A percentile compares a stretch with the other conserved stretches of the same genome.
These are phyloP conservation scores for Triops longicaudatus DNA, from an alignment of 1,140 invertebrate genomes.

Conservation along the genomic window DNA sequence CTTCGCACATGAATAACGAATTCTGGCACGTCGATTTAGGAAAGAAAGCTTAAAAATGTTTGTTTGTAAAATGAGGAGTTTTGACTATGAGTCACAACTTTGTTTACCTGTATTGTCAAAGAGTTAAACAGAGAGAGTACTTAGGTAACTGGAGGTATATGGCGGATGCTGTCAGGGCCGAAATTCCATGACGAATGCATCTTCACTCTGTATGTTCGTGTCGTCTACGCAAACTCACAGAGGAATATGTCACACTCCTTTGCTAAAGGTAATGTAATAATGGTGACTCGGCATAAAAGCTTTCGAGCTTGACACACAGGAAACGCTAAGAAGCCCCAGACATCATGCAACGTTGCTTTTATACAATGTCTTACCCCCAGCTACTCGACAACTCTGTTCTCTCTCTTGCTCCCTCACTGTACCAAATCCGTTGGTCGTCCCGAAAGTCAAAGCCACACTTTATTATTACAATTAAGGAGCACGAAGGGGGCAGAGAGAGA, in stretches of 20 bases:
- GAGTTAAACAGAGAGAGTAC: too few species aligned
- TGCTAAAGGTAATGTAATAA: conserved; percentile 4
- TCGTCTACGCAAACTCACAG: neutral
- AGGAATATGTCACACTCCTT: neutral
- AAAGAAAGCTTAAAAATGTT: too few species aligned
- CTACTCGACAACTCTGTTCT: neutral
- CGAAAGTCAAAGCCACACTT: neutral
- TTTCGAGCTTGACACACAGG: neutral
- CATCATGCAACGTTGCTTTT: conserved; percentile 11
- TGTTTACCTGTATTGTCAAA: too few species aligned
- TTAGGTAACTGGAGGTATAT: too few species aligned
- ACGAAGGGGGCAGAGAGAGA: neutral
- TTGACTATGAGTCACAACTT: too few species aligned
- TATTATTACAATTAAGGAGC: neutral
- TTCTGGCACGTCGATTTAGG: too few species aligned
- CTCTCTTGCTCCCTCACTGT: neutral
- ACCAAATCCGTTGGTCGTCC: neutral
- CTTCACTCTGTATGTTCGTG: neutral
- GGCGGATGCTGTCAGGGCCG: neutral
- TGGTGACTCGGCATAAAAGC: neutral
- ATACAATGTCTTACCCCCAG: neutral
- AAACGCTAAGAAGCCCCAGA: neutral
- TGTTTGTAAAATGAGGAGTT: too few species aligned
- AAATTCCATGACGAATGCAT: neutral
- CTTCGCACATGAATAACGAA: too few species aligned